Evolutionary conservation across 2,888 invertebrate genomes (phyloP), one percentile per base, ranked within the genome.

Genomic region (Rhingia rostrata): DNA sequence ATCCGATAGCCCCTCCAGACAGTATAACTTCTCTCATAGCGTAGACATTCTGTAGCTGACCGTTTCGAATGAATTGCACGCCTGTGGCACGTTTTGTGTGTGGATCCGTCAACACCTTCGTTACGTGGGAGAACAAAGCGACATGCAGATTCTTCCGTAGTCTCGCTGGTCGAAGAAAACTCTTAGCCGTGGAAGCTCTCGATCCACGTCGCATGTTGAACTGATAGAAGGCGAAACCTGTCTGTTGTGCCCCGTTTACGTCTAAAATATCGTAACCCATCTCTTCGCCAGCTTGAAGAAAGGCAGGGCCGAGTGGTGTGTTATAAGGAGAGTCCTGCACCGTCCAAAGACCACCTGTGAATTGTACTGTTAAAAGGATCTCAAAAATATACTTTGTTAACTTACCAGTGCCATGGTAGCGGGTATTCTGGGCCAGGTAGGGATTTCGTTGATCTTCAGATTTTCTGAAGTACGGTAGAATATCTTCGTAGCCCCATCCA

Each of bases 201-300:
- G 96, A 94, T 0, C 95, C 97, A 72, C 97, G 92, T 73, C 97
- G 92, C 94, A 97, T 96, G n/a, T 97, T 97, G 89, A 94, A 97
- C 91, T 97, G 97, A 88, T 95, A 97, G 89, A 97, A 94, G 1
- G 95, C 95, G 89, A 96, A 97, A 6, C 97, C 97, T 0, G 97
- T 97, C 90, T 97, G 97, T 88, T 96, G 94, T 0, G 93, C 95
- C 0, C 97, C 97, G 89, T 98, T 98, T 0, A 97, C 93, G 91
- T 98, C 98, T 0, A 95, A 90, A 70, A 97, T 94, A 73, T 97
- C 96, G 91, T 97, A 97, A 32, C 97, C 97, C 95, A 97, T 96
- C 91, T 97, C 97, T 90, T 96, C 95, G n/a, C 96, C 97, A 0
- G 97, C 97, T 92, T 97, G 96, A 0, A 97, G 91, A 88, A 97